Conservation (phyloP, 2,113 vertebrate species). For the Lampris incognitus region DNA sequence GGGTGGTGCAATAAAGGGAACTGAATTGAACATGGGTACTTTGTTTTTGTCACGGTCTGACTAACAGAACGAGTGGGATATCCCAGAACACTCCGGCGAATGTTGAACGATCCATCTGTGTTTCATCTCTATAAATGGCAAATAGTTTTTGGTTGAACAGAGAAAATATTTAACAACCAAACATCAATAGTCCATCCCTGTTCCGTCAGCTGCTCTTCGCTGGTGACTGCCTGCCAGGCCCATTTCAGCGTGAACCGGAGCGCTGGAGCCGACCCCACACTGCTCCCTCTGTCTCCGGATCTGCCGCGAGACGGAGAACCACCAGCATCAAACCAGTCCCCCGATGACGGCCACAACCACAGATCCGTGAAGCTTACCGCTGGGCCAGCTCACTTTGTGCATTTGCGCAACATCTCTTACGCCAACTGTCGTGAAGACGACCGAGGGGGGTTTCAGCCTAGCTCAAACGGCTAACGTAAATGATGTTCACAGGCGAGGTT, state of each 20-base stretch:
- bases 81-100: conserved; percentile 31
- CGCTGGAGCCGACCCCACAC: conserved; percentile 55
- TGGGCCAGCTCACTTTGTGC: no score
- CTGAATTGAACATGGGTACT: no score
- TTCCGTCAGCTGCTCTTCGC: conserved; percentile 58
- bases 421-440: no score
- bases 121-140: conserved; percentile 40
- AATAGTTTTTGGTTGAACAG: conserved; percentile 22
- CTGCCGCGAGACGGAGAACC: neutral
- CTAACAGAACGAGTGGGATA: conserved; percentile 15
- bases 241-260: conserved; percentile 26
- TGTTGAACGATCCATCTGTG: conserved; percentile 47
- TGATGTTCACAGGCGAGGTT: no score
- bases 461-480: no score
- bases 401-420: no score
- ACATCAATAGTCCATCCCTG: conserved; percentile 50
- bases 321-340: no score
- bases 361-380: no score
- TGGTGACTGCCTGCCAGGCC: conserved; percentile 41
- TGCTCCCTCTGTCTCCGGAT: conserved; percentile 10
- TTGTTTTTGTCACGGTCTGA: conserved; percentile 26
- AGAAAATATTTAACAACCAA: conserved; percentile 55
- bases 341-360: no score
- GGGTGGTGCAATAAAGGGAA: no score
- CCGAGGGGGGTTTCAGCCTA: no score